These are phyloP conservation scores for Bolinopsis microptera DNA, from an alignment of 37 sponge, comb jelly and placozoan genomes.

Conservation along the genomic window DNA sequence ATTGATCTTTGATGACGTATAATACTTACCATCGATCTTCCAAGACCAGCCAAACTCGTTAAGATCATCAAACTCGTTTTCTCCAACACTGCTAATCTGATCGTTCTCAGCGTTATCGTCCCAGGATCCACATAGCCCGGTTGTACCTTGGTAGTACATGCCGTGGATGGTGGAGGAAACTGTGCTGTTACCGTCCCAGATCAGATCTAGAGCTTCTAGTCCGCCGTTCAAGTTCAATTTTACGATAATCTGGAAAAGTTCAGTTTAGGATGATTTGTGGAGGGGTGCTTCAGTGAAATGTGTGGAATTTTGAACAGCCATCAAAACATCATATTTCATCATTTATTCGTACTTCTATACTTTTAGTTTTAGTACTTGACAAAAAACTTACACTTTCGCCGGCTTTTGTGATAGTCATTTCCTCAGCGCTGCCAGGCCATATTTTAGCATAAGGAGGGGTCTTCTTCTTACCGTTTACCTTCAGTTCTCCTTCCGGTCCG, in stretches of 20 bases:
- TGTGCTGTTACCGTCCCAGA: conserved; percentile 45
- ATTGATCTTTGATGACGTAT: no score
- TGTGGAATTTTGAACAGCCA: no score
- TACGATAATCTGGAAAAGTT: not conserved
- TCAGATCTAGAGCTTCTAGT: conserved; percentile 43
- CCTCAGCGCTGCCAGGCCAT: not conserved
- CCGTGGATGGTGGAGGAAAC: not conserved
- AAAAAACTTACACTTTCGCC: not conserved
- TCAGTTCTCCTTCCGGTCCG: conserved; percentile 18
- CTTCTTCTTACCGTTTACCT: not conserved
- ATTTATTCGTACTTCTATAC: no score
- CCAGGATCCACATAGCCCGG: not conserved
- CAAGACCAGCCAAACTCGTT: conserved; percentile 26
- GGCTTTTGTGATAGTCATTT: not conserved
- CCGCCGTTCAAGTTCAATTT: not conserved
- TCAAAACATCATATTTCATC: no score
- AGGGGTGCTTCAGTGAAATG: no score
- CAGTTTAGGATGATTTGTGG: no score
- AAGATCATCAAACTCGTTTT: not conserved
- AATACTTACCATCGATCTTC: not conserved
- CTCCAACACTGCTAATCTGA: not conserved
- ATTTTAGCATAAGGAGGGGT: conserved; percentile 1
- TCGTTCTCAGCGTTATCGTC: not conserved
- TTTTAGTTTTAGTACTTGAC: no score
- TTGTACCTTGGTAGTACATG: not conserved